Evolutionary conservation across 2,113 vertebrate species (phyloP).

Genomic region (Lagopus muta): DNA sequence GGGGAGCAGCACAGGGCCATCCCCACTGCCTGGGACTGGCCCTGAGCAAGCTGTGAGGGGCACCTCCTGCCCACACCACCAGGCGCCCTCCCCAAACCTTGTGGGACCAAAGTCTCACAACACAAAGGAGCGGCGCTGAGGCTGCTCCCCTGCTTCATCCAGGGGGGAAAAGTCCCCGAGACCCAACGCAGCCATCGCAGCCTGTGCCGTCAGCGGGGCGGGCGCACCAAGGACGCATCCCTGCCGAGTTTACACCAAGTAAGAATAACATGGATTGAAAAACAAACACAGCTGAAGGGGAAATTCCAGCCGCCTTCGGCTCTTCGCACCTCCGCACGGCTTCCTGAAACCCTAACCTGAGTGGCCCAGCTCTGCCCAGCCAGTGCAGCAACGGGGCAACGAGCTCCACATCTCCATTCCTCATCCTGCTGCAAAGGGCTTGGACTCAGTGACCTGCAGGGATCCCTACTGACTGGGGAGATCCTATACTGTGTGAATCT

Average conservation of each 20-base stretch:
- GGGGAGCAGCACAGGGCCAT: background rate
- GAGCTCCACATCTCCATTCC: background rate
- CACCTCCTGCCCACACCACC: fast-evolving
- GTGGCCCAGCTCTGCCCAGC: background rate
- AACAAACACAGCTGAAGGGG: constrained; percentile 12
- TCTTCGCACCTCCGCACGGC: background rate
- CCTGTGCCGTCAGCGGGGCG: no score
- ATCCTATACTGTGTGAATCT: no score
- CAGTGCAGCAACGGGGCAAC: background rate
- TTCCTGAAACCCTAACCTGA: constrained; percentile 14
- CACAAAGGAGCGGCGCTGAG: background rate
- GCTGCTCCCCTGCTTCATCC: background rate
- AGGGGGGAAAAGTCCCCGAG: background rate
- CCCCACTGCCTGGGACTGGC: fast-evolving
- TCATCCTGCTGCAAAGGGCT: background rate
- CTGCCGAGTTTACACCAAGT: fast-evolving
- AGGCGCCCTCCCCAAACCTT: background rate
- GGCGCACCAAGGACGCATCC: fast-evolving
- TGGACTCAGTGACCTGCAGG: no score
- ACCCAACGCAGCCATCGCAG: fast-evolving
- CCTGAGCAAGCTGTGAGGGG: background rate
- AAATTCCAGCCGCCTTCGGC: constrained; percentile 34
- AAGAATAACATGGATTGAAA: background rate
- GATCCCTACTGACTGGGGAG: no score
- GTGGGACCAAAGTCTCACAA: background rate